These are phyloP conservation scores for Odontomyia ornata DNA, from an alignment of 2,888 invertebrate species.

Conservation along the genomic window DNA sequence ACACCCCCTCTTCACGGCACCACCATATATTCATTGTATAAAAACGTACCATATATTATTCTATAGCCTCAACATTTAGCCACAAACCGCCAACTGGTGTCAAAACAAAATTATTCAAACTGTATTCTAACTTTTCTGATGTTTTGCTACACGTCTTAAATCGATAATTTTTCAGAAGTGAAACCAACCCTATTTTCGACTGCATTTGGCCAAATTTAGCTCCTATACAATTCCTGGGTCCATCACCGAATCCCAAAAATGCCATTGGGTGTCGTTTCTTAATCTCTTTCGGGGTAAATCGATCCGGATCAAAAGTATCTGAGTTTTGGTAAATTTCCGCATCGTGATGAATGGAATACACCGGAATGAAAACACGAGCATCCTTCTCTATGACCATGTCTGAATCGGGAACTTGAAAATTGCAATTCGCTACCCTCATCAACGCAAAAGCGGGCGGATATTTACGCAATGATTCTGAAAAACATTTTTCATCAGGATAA, in stretches of 20 bases:
- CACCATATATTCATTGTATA: no score
- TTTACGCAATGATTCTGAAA: slow-evolving; percentile 64
- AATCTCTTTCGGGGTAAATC: slow-evolving; percentile 59
- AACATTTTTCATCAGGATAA: no score
- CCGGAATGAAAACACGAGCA: slow-evolving; percentile 58
- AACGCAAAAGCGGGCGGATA: slow-evolving; percentile 63
- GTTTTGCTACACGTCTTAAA: slow-evolving; percentile 55
- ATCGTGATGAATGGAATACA: slow-evolving; percentile 62
- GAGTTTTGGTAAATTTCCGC: slow-evolving; percentile 63
- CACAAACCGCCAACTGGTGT: slow-evolving; percentile 46
- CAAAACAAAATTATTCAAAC: slow-evolving; percentile 43
- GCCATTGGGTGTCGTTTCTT: slow-evolving; percentile 55
- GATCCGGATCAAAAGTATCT: slow-evolving; percentile 62
- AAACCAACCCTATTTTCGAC: slow-evolving; percentile 56
- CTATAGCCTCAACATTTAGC: slow-evolving; percentile 19
- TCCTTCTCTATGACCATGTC: slow-evolving; percentile 59
- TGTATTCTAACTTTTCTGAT: slow-evolving; percentile 48
- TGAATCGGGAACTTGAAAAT: slow-evolving; percentile 57
- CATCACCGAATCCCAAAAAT: slow-evolving; percentile 62
- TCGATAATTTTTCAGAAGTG: slow-evolving; percentile 53
- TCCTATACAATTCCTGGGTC: slow-evolving; percentile 59
- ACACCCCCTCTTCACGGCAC: no score
- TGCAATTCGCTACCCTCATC: slow-evolving; percentile 57
- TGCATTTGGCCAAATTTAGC: slow-evolving; percentile 58
- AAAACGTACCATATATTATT: no score